phyloP scores from a whole-genome alignment of 2,888 invertebrate genomes.

The Nemurella pictetii region DNA sequence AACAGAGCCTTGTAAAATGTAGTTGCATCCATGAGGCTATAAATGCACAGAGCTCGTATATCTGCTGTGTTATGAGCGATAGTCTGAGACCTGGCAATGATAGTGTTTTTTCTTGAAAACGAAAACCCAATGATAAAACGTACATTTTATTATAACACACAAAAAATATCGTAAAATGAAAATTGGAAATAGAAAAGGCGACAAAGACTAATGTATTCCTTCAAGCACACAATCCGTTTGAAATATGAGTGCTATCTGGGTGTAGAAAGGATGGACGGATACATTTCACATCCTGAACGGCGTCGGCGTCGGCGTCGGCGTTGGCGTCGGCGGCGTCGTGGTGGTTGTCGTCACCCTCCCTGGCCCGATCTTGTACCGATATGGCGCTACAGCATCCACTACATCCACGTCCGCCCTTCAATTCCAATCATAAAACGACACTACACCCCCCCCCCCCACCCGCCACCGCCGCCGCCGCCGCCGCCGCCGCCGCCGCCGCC shows the following conservation, averaged over 20 bases:
- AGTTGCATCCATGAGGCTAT: not conserved
- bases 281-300: constrained; percentile 27
- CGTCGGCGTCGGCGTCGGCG: not conserved
- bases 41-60: not conserved
- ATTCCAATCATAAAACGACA: not conserved
- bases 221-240: constrained; percentile 36
- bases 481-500: not conserved
- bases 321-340: not conserved
- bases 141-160: not conserved
- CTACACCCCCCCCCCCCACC: not conserved
- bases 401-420: not conserved
- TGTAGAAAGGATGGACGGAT: constrained; percentile 24
- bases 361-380: not conserved
- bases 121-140: not conserved
- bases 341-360: not conserved
- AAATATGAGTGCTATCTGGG: constrained; percentile 37
- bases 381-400: not conserved
- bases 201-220: constrained; percentile 38
- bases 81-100: not conserved
- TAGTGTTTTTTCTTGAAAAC: not conserved
- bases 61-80: not conserved
- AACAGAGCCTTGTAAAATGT: not conserved
- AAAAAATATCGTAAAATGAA: constrained; percentile 26
- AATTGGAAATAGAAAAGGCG: constrained; percentile 35
- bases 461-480: not conserved